These are phyloP conservation scores for Branchellion lobata DNA, from an alignment of 2,888 invertebrate species.

Conservation along the genomic window DNA sequence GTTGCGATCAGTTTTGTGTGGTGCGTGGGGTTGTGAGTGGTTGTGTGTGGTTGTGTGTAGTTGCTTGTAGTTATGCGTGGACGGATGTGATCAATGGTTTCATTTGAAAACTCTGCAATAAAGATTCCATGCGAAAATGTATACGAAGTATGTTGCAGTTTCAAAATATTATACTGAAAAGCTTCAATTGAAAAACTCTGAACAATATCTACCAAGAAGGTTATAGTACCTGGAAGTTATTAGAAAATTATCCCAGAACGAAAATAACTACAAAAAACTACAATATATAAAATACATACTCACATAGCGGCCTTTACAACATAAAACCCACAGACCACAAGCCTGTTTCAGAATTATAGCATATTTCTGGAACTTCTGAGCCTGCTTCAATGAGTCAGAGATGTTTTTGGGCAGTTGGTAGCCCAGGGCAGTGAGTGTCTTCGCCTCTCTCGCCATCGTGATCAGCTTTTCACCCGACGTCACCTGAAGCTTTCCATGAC, in stretches of 20 bases:
- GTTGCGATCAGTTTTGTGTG: not conserved
- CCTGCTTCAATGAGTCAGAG: conserved; percentile 72
- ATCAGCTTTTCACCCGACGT: conserved; percentile 85
- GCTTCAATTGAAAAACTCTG: conserved; percentile 4
- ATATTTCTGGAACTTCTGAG: conserved; percentile 77
- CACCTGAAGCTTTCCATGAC: conserved; percentile 69
- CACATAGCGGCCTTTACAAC: too few relatives aligned
- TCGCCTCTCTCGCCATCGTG: conserved; percentile 80
- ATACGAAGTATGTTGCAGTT: not conserved
- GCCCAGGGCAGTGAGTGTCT: conserved; percentile 80
- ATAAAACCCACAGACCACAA: conserved; percentile 41
- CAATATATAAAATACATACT: too few relatives aligned
- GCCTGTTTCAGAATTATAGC: conserved; percentile 87
- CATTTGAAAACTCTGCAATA: too few relatives aligned
- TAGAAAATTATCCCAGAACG: too few relatives aligned
- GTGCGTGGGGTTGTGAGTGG: not conserved
- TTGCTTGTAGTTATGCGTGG: too few relatives aligned
- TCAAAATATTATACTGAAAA: not conserved
- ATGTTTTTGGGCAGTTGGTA: conserved; percentile 75
- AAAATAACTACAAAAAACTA: too few relatives aligned
- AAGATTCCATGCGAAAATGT: too few relatives aligned
- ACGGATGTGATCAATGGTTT: too few relatives aligned
- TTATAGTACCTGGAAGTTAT: too few relatives aligned
- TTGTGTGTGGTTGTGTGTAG: too few relatives aligned
- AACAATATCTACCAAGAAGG: too few relatives aligned